Evolutionary conservation across 2,113 vertebrate genomes (phyloP).

Genomic region (Elephantulus edwardii): DNA sequence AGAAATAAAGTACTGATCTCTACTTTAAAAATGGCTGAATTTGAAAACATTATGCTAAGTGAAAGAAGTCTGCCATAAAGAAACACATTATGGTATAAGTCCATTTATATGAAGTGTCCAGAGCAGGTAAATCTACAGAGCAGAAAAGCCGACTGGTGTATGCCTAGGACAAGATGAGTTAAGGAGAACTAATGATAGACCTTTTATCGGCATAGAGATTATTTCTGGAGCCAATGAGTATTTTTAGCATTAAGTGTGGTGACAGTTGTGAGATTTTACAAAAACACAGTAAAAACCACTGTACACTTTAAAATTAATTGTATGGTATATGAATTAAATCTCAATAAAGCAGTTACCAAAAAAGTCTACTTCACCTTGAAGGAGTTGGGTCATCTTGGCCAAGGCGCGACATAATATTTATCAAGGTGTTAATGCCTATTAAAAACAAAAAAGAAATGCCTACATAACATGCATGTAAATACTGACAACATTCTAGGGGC

Average conservation of each 20-base stretch:
- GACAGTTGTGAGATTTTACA: background rate
- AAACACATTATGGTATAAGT: accelerated
- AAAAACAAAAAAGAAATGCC: conserved; percentile 71
- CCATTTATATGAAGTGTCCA: background rate
- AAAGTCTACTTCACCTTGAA: conserved; percentile 89
- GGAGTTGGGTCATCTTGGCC: conserved; percentile 99
- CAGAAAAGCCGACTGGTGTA: background rate
- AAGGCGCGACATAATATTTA: conserved; percentile 99
- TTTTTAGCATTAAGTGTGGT: background rate
- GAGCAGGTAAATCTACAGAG: background rate
- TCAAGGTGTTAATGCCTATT: conserved; percentile 98
- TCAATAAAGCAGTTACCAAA: background rate
- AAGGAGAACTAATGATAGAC: background rate
- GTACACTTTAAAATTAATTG: background rate
- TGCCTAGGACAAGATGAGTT: background rate
- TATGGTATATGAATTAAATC: background rate
- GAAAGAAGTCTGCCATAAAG: background rate
- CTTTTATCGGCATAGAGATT: background rate
- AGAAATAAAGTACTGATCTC: background rate
- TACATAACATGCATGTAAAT: conserved; percentile 44
- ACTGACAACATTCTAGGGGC: background rate
- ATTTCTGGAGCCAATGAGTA: background rate
- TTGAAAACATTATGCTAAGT: background rate
- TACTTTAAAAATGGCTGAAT: background rate
- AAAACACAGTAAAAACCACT: background rate